Conservation (phyloP, 2,797 vertebrate species). For the Halcyon chelicuti region DNA sequence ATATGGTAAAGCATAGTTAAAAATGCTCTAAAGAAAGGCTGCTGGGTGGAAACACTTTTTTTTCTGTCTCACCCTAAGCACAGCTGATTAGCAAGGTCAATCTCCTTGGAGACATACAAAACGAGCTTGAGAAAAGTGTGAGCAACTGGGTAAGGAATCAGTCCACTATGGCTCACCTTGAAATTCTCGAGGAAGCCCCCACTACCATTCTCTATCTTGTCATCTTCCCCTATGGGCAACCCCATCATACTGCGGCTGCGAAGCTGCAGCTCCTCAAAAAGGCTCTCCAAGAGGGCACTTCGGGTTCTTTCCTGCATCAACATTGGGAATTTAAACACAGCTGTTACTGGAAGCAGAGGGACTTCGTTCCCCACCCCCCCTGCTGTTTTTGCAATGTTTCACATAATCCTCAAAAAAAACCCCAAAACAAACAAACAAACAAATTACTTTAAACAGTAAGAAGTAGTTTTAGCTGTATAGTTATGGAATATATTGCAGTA, state of each 20-base stretch:
- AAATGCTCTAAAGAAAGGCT: background rate
- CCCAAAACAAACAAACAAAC: background rate
- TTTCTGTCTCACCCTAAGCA: background rate
- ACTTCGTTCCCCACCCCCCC: background rate
- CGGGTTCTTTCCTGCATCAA: constrained; percentile 88
- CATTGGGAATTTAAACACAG: background rate
- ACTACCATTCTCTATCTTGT: constrained; percentile 90
- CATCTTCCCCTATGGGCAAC: constrained; percentile 82
- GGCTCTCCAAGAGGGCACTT: constrained; percentile 89
- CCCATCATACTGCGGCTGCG: constrained; percentile 95
- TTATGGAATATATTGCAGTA: background rate
- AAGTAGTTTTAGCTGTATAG: background rate
- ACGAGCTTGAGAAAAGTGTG: background rate
- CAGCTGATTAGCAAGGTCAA: background rate
- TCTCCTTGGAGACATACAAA: background rate
- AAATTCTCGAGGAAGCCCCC: constrained; percentile 94
- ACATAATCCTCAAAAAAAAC: background rate
- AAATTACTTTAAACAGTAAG: background rate
- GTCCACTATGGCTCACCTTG: constrained; percentile 80
- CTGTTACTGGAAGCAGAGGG: rapidly evolving
- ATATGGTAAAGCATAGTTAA: background rate
- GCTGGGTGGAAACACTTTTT: background rate
- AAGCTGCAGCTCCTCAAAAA: constrained; percentile 91
- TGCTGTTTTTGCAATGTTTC: background rate
- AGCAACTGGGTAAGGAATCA: background rate